Evolutionary conservation across 53 echinoderm and acorn worm species (phyloP).

Genomic region (Echinometra lucunter): DNA sequence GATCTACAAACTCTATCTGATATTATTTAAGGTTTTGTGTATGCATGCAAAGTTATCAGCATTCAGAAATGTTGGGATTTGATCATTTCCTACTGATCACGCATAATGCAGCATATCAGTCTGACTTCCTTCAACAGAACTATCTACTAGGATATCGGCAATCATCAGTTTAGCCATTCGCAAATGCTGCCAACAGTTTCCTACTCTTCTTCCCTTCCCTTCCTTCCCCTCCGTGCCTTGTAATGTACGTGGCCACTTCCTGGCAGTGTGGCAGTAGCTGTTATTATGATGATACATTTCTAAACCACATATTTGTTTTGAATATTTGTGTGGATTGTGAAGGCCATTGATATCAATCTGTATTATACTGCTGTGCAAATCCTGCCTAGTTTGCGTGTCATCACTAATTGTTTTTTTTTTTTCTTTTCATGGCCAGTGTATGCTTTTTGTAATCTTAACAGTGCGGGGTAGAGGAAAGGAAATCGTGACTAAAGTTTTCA

Average conservation of each 20-base stretch:
- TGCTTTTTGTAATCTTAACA: background rate
- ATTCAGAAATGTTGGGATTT: background rate
- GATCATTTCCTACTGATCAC: background rate
- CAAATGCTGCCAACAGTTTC: background rate
- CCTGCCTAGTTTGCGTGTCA: conserved; percentile 19
- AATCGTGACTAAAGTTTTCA: background rate
- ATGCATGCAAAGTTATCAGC: no score
- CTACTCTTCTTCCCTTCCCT: background rate
- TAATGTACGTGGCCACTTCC: background rate
- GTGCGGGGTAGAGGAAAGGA: background rate
- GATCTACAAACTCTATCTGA: no score
- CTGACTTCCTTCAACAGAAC: background rate
- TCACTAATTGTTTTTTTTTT: conserved; percentile 17
- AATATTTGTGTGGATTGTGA: conserved; percentile 41
- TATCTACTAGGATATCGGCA: background rate
- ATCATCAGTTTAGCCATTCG: background rate
- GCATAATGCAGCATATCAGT: background rate
- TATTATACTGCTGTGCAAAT: background rate
- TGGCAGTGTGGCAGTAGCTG: conserved; percentile 7
- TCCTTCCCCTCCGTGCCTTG: no score
- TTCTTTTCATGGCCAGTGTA: conserved; percentile 10
- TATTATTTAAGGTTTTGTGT: no score
- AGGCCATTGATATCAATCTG: background rate
- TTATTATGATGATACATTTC: conserved; percentile 56
- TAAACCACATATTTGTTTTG: conserved; percentile 55